phyloP scores from a whole-genome alignment of 2,888 invertebrate species.

The Trichopoda pennipes region DNA sequence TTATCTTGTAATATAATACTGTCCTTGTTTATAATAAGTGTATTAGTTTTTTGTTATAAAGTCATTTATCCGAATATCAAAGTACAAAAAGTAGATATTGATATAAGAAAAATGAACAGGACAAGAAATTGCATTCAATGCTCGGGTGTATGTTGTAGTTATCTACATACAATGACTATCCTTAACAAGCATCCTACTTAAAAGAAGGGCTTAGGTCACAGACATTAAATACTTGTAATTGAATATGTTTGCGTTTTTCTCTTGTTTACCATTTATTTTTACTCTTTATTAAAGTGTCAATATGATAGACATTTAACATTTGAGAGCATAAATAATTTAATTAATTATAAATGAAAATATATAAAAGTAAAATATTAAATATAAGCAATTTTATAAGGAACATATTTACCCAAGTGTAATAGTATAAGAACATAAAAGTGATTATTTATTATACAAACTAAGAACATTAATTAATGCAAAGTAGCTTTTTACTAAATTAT shows the following conservation, averaged over 20 bases:
- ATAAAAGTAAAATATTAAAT: background rate
- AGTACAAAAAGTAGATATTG: background rate
- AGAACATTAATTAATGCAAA: no score
- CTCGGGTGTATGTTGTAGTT: no score
- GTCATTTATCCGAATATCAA: conserved; percentile 23
- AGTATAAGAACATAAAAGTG: background rate
- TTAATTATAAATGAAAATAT: conserved; percentile 2
- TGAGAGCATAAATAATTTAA: conserved; percentile 12
- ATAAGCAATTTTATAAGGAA: background rate
- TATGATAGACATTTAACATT: background rate
- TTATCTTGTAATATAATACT: background rate
- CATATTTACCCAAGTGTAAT: background rate
- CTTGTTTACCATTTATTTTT: background rate
- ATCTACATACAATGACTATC: background rate
- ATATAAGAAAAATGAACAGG: background rate
- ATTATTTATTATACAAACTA: no score
- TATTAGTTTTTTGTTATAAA: background rate
- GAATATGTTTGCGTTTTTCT: conserved; percentile 7
- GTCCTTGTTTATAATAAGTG: background rate
- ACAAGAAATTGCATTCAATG: background rate
- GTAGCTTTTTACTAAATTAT: no score
- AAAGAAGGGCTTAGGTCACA: conserved; percentile 2
- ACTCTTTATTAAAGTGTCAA: conserved; percentile 16
- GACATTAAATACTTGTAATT: conserved; percentile 37
- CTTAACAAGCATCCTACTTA: background rate